Conservation (phyloP, 1,140 invertebrate genomes). For the Drosophila equinoxialis region DNA sequence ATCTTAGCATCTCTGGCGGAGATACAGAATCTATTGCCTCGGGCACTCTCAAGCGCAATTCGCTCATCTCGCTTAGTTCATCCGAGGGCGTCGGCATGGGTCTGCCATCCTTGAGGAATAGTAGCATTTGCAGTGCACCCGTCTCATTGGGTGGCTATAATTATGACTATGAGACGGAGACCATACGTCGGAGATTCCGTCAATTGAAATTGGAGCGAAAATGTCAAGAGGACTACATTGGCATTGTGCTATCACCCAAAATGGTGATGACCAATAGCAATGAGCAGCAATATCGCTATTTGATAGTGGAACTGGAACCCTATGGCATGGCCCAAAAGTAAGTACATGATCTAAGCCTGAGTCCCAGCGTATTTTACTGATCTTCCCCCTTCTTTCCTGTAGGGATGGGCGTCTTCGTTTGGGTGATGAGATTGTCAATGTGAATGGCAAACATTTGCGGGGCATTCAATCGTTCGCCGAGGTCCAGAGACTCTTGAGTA, state of each 20-base stretch:
- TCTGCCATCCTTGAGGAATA: conserved; percentile 50
- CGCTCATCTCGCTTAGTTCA: conserved; percentile 76
- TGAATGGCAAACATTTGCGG: conserved; percentile 91
- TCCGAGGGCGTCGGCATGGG: conserved; percentile 72
- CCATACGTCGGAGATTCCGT: conserved; percentile 83
- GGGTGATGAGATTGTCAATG: conserved; percentile 93
- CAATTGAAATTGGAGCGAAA: conserved; percentile 86
- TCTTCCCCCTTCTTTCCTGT: neutral
- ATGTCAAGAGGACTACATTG: conserved; percentile 87
- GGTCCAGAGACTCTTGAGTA: conserved; percentile 84
- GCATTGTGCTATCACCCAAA: conserved; percentile 88
- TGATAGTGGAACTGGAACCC: conserved; percentile 91
- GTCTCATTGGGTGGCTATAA: conserved; percentile 76
- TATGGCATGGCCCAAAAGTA: conserved; percentile 91
- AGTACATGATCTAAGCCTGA: conserved; percentile 38
- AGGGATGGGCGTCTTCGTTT: conserved; percentile 91
- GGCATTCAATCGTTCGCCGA: conserved; percentile 87
- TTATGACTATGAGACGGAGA: conserved; percentile 80
- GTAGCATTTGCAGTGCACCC: conserved; percentile 74
- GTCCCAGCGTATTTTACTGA: neutral
- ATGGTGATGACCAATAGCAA: conserved; percentile 84
- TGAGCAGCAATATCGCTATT: conserved; percentile 88
- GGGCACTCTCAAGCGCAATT: conserved; percentile 79
- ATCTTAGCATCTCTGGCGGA: conserved; percentile 82
- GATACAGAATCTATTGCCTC: conserved; percentile 83